These are phyloP conservation scores for Myotis myotis DNA, from an alignment of 2,797 vertebrate genomes.

Conservation along the genomic window DNA sequence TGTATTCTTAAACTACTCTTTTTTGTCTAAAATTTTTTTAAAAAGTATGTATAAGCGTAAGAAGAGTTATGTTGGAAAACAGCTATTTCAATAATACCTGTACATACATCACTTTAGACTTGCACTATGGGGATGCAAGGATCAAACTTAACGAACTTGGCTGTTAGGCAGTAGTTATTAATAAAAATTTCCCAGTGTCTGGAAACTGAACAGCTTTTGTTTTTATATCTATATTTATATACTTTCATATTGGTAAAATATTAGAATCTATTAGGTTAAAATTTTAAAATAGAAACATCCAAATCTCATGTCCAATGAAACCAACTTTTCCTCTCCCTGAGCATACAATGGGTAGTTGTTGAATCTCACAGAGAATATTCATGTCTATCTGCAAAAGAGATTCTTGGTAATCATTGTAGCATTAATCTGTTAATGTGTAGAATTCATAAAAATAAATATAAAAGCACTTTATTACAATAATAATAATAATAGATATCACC, in stretches of 20 bases:
- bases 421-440: not conserved
- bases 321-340: not conserved
- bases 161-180: not conserved
- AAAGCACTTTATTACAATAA: not conserved
- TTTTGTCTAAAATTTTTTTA: not conserved
- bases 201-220: not conserved
- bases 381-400: not conserved
- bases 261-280: not conserved
- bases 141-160: not conserved
- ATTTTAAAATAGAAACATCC: not conserved
- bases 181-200: not conserved
- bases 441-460: not conserved
- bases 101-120: not conserved
- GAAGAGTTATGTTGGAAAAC: not conserved
- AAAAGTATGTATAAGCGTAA: not conserved
- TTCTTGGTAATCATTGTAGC: not conserved
- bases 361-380: not conserved
- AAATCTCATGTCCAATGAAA: not conserved
- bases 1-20: not conserved
- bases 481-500: no score
- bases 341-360: not conserved
- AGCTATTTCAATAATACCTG: not conserved
- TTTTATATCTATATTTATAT: not conserved
- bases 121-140: not conserved
- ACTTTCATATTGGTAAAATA: not conserved